A percentile compares a stretch with the other conserved stretches of the same genome.
Conservation (phyloP, 1,140 invertebrate genomes). For the Drosophila santomea region DNA sequence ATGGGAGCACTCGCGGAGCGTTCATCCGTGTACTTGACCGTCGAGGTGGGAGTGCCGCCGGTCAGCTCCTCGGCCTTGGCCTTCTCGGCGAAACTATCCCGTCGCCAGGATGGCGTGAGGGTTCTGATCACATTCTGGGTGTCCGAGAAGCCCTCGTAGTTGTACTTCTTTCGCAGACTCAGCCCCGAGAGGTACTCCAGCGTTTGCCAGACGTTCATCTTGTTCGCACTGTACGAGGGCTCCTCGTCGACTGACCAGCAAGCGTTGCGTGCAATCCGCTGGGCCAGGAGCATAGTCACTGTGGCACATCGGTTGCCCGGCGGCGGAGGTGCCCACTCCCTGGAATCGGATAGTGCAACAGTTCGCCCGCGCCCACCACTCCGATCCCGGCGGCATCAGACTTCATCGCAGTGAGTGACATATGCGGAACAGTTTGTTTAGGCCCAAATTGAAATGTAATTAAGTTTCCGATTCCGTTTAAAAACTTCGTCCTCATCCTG, state of each 20-base stretch:
- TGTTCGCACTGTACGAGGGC: slow-evolving; percentile 77
- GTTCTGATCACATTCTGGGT: slow-evolving; percentile 74
- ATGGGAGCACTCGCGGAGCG: slow-evolving; percentile 19
- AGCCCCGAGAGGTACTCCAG: slow-evolving; percentile 74
- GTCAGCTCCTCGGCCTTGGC: slow-evolving; percentile 51
- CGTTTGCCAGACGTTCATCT: slow-evolving; percentile 84
- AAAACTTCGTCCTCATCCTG: slow-evolving; percentile 40
- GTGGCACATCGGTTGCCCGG: slow-evolving; percentile 65
- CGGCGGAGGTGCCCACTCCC: slow-evolving; percentile 56
- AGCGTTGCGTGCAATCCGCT: slow-evolving; percentile 76
- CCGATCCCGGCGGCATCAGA: slow-evolving; percentile 50
- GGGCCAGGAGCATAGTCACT: slow-evolving; percentile 81
- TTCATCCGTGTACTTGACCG: slow-evolving; percentile 52
- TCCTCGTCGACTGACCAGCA: slow-evolving; percentile 83
- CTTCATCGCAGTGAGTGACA: slow-evolving; percentile 67
- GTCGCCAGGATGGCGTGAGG: slow-evolving; percentile 74
- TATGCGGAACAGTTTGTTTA: slow-evolving; percentile 68
- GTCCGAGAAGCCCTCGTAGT: slow-evolving; percentile 78
- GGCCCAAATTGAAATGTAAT: slow-evolving; percentile 78
- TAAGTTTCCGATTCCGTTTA: slow-evolving; percentile 59
- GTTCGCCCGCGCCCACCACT: slow-evolving; percentile 34
- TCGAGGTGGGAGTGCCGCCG: not conserved
- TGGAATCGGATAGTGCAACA: slow-evolving; percentile 67
- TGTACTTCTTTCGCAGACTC: slow-evolving; percentile 75
- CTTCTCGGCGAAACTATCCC: slow-evolving; percentile 76